phyloP scores from a whole-genome alignment of 2,888 invertebrate species.

The Caprella mutica region DNA sequence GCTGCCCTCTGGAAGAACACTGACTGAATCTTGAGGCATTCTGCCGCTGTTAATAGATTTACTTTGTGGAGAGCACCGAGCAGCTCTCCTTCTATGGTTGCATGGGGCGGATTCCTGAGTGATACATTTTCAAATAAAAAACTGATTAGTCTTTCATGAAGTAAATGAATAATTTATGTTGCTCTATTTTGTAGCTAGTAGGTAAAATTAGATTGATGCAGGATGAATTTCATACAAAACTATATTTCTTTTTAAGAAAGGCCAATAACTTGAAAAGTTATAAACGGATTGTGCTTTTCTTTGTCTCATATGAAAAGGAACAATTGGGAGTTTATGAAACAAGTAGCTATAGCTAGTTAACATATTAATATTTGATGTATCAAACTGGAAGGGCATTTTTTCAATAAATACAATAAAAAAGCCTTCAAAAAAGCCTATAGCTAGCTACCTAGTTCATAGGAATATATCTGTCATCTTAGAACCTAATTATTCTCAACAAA shows the following conservation, averaged over 20 bases:
- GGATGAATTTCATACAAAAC: background rate
- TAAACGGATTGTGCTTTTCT: background rate
- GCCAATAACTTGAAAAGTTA: background rate
- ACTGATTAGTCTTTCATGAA: no score
- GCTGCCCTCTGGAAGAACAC: conserved; percentile 90
- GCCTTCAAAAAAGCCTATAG: no score
- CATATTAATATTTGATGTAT: background rate
- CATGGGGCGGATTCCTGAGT: conserved; percentile 64
- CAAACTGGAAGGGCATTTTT: background rate
- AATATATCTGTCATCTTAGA: no score
- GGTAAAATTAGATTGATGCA: no score
- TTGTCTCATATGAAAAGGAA: background rate
- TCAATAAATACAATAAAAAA: background rate
- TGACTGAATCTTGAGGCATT: conserved; percentile 63
- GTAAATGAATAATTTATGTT: no score
- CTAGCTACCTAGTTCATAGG: no score
- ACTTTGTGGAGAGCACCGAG: conserved; percentile 66
- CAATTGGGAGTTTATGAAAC: no score
- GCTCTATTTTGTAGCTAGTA: no score
- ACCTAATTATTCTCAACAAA: background rate
- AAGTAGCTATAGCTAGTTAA: no score
- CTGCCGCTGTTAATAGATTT: conserved; percentile 67
- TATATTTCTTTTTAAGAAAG: background rate
- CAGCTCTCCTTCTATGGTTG: conserved; percentile 86
- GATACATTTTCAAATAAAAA: background rate